Evolutionary conservation across 2,797 vertebrate genomes (phyloP), one percentile per base, ranked within the genome.

Genomic region (Enteromius thamalakanensis): DNA sequence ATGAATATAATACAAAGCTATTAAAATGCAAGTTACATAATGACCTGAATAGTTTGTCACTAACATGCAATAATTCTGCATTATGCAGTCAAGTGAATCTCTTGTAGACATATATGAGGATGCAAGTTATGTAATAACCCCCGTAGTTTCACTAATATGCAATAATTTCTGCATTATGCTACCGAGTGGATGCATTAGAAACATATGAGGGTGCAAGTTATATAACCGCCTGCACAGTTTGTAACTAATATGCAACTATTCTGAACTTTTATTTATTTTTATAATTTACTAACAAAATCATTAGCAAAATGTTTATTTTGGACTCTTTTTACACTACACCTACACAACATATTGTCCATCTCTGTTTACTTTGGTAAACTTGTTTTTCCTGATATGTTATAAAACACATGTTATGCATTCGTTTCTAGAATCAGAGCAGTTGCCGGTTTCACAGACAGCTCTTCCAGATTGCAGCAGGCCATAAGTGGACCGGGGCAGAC

Each of bases 401-500:
- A 23, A 74, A 60, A 51, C 21, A 62, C 9, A 72, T 12, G 45
- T 14, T 14, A 23, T 64, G 32, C 29, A 37, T 47, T 74, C 1
- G 65, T 81, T 49, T 74, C 55, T 64, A 71, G 40, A 64, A 74
- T 47, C 42, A 0, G 68, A 2, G 42, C 79, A 37, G 62, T 42
- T 45, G 40, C 34, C 45, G 53, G 76, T 79, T 74, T 23, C 4
- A 1, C 45, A 65, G 76, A 74, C 23, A 42, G 40, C 37, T 75
- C 37, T 62, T 68, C 42, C 79, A 45, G 85, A 82, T 84, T 83
- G 76, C 86, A 79, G 85, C 81, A 94, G 95, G 93, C 94, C 93
- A 83, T 92, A 92, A 90, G 90, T 93, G 91, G 78, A 93, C 93
- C 92, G 93, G 94, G 91, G 91, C 92, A 93, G 94, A 94, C 93